Percentiles rank a stretch among this genome's conserved stretches.
These are phyloP conservation scores for Zeugodacus cucurbitae DNA, from an alignment of 1,140 invertebrate species.

Conservation along the genomic window DNA sequence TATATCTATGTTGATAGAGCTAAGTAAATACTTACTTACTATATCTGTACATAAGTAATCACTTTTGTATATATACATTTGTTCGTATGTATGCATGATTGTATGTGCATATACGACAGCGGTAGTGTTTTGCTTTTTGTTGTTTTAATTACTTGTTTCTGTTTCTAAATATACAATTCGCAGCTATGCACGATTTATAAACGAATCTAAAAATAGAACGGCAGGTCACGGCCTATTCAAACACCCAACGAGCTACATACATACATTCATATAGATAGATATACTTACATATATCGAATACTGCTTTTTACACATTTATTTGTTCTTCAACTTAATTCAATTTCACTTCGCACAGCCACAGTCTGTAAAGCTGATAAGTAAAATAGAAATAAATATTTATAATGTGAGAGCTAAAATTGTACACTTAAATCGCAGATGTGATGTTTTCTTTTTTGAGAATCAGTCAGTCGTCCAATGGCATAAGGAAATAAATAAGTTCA, in stretches of 20 bases:
- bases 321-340: slow-evolving; percentile 12
- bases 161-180: slow-evolving; percentile 61
- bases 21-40: too few relatives aligned
- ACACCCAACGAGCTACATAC: slow-evolving; percentile 43
- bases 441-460: slow-evolving; percentile 38
- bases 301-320: slow-evolving; percentile 13
- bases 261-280: not conserved
- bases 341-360: not conserved
- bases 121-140: slow-evolving; percentile 43
- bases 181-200: slow-evolving; percentile 65
- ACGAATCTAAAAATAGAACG: slow-evolving; percentile 63
- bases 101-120: not conserved
- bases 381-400: slow-evolving; percentile 37
- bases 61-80: not conserved
- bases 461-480: not conserved
- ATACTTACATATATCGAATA: slow-evolving; percentile 43
- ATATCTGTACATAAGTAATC: not conserved
- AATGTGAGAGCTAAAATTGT: not conserved
- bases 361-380: slow-evolving; percentile 7
- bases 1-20: not conserved
- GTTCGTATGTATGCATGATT: not conserved
- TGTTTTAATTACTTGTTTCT: slow-evolving; percentile 47
- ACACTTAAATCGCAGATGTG: slow-evolving; percentile 19
- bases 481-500: slow-evolving; percentile 13
- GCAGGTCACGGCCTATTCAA: slow-evolving; percentile 64